Percentiles rank a stretch among this genome's conserved stretches.
phyloP scores from a whole-genome alignment of 1,140 invertebrate species.

The Xylocopa sonorina region DNA sequence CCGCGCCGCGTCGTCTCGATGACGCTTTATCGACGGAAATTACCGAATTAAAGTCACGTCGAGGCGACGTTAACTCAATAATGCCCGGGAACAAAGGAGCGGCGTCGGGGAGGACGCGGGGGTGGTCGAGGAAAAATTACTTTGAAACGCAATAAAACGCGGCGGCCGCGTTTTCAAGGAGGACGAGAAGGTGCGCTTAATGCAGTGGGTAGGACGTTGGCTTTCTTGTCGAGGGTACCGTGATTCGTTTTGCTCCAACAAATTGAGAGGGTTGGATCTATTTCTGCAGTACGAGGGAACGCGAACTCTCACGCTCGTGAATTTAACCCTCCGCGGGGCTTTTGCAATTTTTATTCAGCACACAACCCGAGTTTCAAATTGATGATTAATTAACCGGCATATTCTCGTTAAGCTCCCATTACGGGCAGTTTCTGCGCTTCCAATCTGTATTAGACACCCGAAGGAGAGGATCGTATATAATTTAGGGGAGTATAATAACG shows the following conservation, averaged over 20 bases:
- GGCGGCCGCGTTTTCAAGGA: not conserved
- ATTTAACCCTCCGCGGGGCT: too few relatives aligned
- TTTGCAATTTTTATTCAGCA: too few relatives aligned
- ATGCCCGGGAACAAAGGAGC: slow-evolving; percentile 16
- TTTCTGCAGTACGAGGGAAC: not conserved
- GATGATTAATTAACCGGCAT: not conserved
- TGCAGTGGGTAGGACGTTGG: not conserved
- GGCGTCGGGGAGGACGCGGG: not conserved
- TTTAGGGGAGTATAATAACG: slow-evolving; percentile 46
- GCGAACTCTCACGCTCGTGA: too few relatives aligned
- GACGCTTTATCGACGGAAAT: slow-evolving; percentile 10
- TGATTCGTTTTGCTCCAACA: not conserved
- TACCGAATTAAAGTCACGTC: slow-evolving; percentile 1
- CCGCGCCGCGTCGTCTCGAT: not conserved
- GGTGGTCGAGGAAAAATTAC: slow-evolving; percentile 4
- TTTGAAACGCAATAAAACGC: slow-evolving; percentile 16
- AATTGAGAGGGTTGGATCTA: not conserved
- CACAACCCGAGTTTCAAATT: not conserved
- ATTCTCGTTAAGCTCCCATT: not conserved
- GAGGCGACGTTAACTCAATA: slow-evolving; percentile 19
- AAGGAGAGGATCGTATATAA: slow-evolving; percentile 38
- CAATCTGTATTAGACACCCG: not conserved
- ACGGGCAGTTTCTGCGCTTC: not conserved
- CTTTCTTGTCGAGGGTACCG: not conserved
- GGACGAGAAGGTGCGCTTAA: not conserved